Conservation (phyloP, 2,888 invertebrate genomes). For the Pseudococcus viburni region DNA sequence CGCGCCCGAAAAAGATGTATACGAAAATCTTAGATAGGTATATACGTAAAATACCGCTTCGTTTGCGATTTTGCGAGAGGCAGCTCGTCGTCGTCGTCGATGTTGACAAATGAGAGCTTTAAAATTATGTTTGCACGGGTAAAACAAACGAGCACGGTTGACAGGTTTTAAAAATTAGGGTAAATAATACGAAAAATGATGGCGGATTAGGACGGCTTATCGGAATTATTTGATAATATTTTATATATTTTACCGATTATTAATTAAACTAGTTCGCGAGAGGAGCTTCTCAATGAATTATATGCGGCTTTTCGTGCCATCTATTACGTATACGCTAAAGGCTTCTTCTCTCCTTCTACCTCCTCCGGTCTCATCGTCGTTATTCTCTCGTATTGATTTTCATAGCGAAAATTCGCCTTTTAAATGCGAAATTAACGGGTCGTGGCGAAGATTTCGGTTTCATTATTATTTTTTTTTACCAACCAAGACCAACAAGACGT, state of each 20-base stretch:
- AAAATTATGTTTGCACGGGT: constrained; percentile 8
- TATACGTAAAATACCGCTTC: constrained; percentile 8
- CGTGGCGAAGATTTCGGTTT: too few species aligned
- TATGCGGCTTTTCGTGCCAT: too few species aligned
- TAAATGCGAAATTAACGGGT: too few species aligned
- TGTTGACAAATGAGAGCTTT: constrained; percentile 20
- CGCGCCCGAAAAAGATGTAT: not conserved
- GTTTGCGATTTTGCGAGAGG: not conserved
- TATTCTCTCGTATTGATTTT: too few species aligned
- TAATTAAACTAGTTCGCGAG: not conserved
- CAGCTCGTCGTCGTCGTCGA: not conserved
- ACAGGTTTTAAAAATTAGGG: constrained; percentile 25
- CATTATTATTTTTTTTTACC: too few species aligned
- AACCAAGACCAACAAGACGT: too few species aligned
- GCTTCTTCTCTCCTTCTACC: too few species aligned
- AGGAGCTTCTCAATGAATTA: too few species aligned
- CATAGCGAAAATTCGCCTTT: too few species aligned
- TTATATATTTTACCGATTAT: constrained; percentile 9
- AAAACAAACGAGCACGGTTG: constrained; percentile 20
- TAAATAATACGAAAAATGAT: constrained; percentile 25
- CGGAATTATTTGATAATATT: constrained; percentile 13
- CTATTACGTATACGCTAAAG: too few species aligned
- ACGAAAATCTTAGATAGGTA: not conserved
- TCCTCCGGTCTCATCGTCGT: too few species aligned
- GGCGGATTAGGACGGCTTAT: constrained; percentile 19